Base-by-base conservation (phyloP, 2,113 vertebrate species). In the Dicaeum eximium region DNA sequence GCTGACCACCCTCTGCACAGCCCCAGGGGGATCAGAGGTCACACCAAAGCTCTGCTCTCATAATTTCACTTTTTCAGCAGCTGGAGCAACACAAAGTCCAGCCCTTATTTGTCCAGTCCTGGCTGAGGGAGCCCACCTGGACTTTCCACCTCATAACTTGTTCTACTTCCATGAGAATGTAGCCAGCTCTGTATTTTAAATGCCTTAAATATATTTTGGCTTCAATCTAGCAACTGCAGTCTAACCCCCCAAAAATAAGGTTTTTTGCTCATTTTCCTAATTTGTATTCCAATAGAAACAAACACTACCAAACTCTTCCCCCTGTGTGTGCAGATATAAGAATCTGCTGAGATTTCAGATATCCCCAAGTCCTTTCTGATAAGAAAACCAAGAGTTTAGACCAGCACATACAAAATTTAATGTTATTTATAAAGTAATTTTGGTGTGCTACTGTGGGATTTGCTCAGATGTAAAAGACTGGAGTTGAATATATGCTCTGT, bases 191-290 rank as follows among this genome's bases (percentile, higher is more conserved):
- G 5, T 14, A 47, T 60, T 88, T 80, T 53, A 53, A 92, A 69
- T 38, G 66, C 1, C 0, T 6, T 84, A 71, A 91, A 66, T 5
- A 8, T 45, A 53, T n/a, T 70, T 86, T 61, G 70, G 17, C 37
- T 83, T 53, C 58, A 72, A 6, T 77, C 5, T 33, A 69, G 19
- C 8, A 21, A n/a, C 31, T 24, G 27, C 40, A 53, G 10, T 37
- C 45, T 84, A 92, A 57, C 5, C 15, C 2, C 13, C 0, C 1
- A 13, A 62, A 58, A 33, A 15, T 0, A 8, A 56, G 33, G 3
- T 1, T 38, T 62, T 90, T 53, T 56, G 13, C 2, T 51, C 28
- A 27, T 80, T 90, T 90, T 50, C 3, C 10, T 53, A 11, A 69
- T 90, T 84, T 80, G 6, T 45, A 69, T 37, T 82, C 33, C 60